Conservation (phyloP, 2,888 invertebrate species). For the Nomada goodeniana region DNA sequence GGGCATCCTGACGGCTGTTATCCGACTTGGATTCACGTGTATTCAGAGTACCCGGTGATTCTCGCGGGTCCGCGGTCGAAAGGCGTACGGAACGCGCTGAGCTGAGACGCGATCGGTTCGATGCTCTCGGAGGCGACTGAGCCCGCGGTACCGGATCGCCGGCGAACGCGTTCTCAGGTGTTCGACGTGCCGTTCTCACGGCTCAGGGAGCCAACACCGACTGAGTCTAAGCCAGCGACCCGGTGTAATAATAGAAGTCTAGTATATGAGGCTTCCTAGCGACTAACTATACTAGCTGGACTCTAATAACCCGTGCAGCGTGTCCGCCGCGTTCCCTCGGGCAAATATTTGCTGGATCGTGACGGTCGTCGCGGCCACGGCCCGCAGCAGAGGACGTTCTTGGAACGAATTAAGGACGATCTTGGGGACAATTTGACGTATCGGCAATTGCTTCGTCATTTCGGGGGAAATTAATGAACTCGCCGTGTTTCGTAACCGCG, state of each 20-base stretch:
- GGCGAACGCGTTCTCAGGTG: constrained; percentile 75
- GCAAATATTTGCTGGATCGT: constrained; percentile 19
- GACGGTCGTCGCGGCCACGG: no score
- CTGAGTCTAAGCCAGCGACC: constrained; percentile 83
- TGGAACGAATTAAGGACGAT: no score
- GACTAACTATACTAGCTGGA: constrained; percentile 80
- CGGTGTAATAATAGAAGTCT: constrained; percentile 83
- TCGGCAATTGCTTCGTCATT: no score
- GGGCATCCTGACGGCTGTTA: constrained; percentile 75
- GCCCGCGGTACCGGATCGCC: constrained; percentile 38
- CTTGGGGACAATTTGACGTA: no score
- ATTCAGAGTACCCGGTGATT: no score
- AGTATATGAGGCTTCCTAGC: constrained; percentile 81
- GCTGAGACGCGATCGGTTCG: constrained; percentile 16
- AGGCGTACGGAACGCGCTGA: not conserved
- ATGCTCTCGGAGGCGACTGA: constrained; percentile 47
- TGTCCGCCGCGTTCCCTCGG: constrained; percentile 70
- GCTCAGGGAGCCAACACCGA: constrained; percentile 83
- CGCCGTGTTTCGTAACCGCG: not conserved
- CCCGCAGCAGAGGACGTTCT: no score
- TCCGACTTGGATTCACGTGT: constrained; percentile 16
- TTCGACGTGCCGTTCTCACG: constrained; percentile 81
- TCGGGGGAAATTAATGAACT: no score
- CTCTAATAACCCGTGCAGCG: constrained; percentile 72
- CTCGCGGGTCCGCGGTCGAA: not conserved